Base-by-base conservation (phyloP, 2,113 vertebrate genomes). In the Aix galericulata region DNA sequence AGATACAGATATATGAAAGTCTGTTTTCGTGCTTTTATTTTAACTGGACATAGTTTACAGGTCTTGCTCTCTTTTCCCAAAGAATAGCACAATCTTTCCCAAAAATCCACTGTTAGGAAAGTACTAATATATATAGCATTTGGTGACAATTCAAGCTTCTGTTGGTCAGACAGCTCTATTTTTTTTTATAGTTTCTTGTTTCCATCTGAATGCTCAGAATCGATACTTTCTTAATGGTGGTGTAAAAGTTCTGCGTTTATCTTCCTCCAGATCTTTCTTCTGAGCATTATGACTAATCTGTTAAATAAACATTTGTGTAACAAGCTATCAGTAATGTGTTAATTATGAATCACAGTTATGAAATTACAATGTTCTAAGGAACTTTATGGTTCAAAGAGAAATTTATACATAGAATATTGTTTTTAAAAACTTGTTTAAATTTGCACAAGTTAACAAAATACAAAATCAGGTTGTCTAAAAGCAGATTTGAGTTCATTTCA, bases 221-320 rank as follows among this genome's bases (percentile, higher is more conserved):
- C 52, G 67, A 29, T 92, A 55, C 34, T 58, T 86, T 21, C 12
- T 67, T 88, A 34, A 79, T 11, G 12, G 46, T 82, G 21, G 2
- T 82, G 4, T 62, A 26, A 53, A 86, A 77, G 25, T 75, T 83
- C 32, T 56, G 20, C 17, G 17, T 86, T 86, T 79, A 16, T 82
- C 60, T 60, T 68, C 53, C 89, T 94, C 4, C 27, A 53, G 31
- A 60, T 73, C 42, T 82, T 79, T 31, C 48, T 67, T 63, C 58
- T 88, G 36, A 87, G 59, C 36, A 29, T 62, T 83, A 85, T 32
- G 32, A 16, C 76, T 29, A 79, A 73, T 73, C 86, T 67, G 50
- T 82, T 85, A 84, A 79, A 63, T 94, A 83, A 90, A 94, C 88
- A 62, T 48, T 48, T 64, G 26, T 71, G n/a, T 89, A 64, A 64